Evolutionary conservation across 2,888 invertebrate genomes (phyloP).

Genomic region (Synergus laeviventris): DNA sequence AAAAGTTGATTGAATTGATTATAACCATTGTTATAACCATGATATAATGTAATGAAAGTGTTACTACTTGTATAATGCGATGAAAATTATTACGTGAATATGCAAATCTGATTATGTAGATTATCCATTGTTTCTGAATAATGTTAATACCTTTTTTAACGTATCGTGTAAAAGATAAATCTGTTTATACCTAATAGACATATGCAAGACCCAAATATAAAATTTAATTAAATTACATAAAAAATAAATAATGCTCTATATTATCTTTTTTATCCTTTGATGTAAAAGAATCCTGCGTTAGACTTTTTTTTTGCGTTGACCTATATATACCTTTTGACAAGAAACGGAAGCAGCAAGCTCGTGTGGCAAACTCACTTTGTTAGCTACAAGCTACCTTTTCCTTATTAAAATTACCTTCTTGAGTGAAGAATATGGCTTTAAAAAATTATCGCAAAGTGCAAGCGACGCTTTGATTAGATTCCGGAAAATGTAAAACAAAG

Average conservation of each 20-base stretch:
- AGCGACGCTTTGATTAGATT: conserved; percentile 11
- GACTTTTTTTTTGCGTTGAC: conserved; percentile 6
- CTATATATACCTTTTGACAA: conserved; percentile 33
- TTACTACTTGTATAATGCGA: neutral
- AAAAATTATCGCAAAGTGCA: conserved; percentile 31
- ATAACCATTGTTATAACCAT: neutral
- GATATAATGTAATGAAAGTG: neutral
- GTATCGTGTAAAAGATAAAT: neutral
- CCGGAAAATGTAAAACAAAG: neutral
- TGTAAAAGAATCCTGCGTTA: conserved; percentile 25
- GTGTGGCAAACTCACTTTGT: conserved; percentile 38
- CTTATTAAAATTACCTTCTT: conserved; percentile 37
- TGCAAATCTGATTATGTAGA: neutral
- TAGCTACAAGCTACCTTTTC: conserved; percentile 13
- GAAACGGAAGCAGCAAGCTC: conserved; percentile 26
- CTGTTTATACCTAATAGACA: neutral
- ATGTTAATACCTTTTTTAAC: neutral
- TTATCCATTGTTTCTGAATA: neutral
- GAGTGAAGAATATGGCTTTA: conserved; percentile 17
- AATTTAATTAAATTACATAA: neutral
- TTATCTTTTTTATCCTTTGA: neutral
- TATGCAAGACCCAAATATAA: neutral
- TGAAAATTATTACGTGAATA: neutral
- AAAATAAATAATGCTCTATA: neutral
- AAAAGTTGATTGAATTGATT: too few species aligned